Evolutionary conservation across 37 sponge, comb jelly and placozoan genomes (phyloP).

Genomic region (Beroe forskalii): DNA sequence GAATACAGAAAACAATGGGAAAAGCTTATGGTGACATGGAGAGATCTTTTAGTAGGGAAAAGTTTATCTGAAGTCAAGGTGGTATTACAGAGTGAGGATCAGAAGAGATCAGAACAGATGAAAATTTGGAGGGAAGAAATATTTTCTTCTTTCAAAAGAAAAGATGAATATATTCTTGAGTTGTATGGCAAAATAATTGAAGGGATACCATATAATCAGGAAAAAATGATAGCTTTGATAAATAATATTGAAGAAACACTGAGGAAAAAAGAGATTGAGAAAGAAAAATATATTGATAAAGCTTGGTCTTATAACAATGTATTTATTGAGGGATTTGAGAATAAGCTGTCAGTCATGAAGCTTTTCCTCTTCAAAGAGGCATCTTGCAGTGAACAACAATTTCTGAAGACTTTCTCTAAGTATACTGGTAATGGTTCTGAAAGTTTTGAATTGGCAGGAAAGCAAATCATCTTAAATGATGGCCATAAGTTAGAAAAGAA

Average conservation of each 20-base stretch:
- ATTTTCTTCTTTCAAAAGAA: neutral
- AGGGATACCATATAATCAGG: slow-evolving; percentile 4
- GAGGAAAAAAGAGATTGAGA: neutral
- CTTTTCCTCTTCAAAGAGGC: slow-evolving; percentile 8
- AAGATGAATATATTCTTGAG: slow-evolving; percentile 1
- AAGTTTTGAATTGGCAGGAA: neutral
- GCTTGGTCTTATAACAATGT: neutral
- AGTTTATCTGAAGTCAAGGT: neutral
- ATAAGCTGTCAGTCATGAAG: neutral
- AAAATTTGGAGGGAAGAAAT: neutral
- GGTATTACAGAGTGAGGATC: neutral
- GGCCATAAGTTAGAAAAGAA: neutral
- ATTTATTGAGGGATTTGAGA: neutral
- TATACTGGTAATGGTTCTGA: neutral
- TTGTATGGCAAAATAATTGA: neutral
- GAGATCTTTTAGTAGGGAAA: slow-evolving; percentile 5
- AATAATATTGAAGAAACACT: neutral
- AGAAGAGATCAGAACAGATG: neutral
- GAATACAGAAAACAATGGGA: slow-evolving; percentile 19
- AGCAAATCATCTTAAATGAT: neutral
- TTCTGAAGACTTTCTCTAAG: slow-evolving; percentile 44
- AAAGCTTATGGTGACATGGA: slow-evolving; percentile 21
- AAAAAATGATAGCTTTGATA: neutral
- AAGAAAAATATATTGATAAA: neutral
- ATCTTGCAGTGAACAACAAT: slow-evolving; percentile 24